phyloP scores from a whole-genome alignment of 2,888 invertebrate species.

The Dastarcus helophoroides region DNA sequence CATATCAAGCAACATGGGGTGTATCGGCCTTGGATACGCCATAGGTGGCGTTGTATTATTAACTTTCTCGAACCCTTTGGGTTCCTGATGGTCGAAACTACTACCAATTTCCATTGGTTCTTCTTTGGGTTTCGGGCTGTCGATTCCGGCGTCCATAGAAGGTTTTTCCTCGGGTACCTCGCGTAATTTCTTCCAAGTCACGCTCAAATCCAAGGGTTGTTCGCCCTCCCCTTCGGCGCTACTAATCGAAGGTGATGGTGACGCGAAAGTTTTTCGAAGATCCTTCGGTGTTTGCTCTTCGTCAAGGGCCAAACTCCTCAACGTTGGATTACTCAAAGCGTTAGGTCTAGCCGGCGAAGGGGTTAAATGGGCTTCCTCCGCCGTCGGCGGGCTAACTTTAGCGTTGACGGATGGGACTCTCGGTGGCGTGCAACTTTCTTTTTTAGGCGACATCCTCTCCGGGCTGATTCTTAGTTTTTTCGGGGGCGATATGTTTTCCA shows the following conservation, averaged over 20 bases:
- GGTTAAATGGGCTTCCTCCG: slow-evolving; percentile 53
- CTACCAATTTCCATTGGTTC: slow-evolving; percentile 30
- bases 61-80: slow-evolving; percentile 20
- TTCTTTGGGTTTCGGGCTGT: slow-evolving; percentile 8
- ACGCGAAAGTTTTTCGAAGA: slow-evolving; percentile 29
- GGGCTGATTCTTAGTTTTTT: slow-evolving; percentile 21
- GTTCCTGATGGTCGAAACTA: slow-evolving; percentile 33
- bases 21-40: slow-evolving; percentile 74
- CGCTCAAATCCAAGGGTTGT: slow-evolving; percentile 64
- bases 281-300: slow-evolving; percentile 29
- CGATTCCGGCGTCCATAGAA: slow-evolving; percentile 14
- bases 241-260: slow-evolving; percentile 25
- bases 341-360: slow-evolving; percentile 54
- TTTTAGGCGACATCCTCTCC: slow-evolving; percentile 23
- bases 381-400: slow-evolving; percentile 56
- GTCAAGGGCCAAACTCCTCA: slow-evolving; percentile 16
- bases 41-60: slow-evolving; percentile 45
- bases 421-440: slow-evolving; percentile 47
- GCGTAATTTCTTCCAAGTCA: slow-evolving; percentile 35
- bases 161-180: slow-evolving; percentile 9
- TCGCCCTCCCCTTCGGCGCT: slow-evolving; percentile 41
- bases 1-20: slow-evolving; percentile 67
- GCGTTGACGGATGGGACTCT: slow-evolving; percentile 32
- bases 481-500: slow-evolving; percentile 40
- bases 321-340: slow-evolving; percentile 19